Conservation (phyloP, 2,797 vertebrate genomes). For the Pempheris klunzingeri region DNA sequence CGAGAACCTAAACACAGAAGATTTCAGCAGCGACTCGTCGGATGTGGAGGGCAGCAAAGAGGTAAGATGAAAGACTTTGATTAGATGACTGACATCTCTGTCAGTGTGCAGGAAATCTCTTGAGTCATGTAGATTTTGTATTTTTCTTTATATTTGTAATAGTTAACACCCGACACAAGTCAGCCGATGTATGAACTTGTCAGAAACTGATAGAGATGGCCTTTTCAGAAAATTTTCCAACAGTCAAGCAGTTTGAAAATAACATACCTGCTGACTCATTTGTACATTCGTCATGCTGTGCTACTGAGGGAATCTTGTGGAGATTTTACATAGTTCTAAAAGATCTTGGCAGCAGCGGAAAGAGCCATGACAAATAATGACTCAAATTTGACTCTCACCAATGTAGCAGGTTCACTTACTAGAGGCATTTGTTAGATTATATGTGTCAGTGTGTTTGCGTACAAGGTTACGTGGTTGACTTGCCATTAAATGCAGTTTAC, state of each 20-base stretch:
- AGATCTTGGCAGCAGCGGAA: conserved; percentile 27
- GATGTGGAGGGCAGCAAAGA: conserved; percentile 97
- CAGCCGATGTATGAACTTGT: conserved; percentile 18
- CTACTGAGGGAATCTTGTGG: conserved; percentile 24
- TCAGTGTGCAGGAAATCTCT: conserved; percentile 6
- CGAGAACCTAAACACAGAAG: conserved; percentile 97
- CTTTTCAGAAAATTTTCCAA: conserved; percentile 22
- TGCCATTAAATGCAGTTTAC: not conserved
- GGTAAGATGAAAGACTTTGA: conserved; percentile 83
- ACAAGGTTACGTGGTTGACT: conserved; percentile 31
- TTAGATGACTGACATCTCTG: not conserved
- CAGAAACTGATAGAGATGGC: conserved; percentile 35
- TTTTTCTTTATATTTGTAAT: conserved; percentile 8
- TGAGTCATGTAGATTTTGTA: conserved; percentile 5
- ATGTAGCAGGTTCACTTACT: conserved; percentile 50
- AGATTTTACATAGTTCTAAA: conserved; percentile 17
- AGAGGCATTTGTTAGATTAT: conserved; percentile 42
- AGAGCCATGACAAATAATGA: conserved; percentile 52
- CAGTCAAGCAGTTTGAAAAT: conserved; percentile 52
- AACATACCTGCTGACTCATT: conserved; percentile 62
- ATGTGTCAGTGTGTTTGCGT: conserved; percentile 29
- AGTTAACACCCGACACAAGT: conserved; percentile 1
- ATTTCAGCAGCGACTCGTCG: conserved; percentile 96
- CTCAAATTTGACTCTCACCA: conserved; percentile 47
- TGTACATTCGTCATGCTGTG: conserved; percentile 38